These are phyloP conservation scores for Agonopterix arenella DNA, from an alignment of 2,888 invertebrate genomes.

Conservation along the genomic window DNA sequence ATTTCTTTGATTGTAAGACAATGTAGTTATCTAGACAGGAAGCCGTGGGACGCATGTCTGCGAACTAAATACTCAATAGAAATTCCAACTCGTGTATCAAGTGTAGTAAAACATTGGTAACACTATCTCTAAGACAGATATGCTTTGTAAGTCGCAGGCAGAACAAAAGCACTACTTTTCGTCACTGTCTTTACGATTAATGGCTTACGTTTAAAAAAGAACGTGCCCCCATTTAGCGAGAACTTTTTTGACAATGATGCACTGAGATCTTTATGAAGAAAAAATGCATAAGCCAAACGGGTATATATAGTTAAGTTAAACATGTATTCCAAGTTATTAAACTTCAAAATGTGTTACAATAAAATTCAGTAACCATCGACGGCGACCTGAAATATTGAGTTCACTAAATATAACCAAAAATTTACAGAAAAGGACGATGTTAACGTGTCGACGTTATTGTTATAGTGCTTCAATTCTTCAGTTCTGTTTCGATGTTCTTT, in stretches of 20 bases:
- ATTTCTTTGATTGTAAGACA: constrained; percentile 8
- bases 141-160: constrained; percentile 1
- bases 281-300: no score
- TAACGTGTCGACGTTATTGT: no score
- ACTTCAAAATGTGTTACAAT: no score
- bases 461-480: no score
- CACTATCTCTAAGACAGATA: constrained; percentile 6
- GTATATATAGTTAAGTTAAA: no score
- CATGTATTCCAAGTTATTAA: no score
- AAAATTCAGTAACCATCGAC: no score
- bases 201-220: constrained; percentile 7
- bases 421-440: no score
- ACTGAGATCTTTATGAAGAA: no score
- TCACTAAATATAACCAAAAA: no score
- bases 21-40: constrained; percentile 31
- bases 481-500: no score
- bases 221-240: not conserved
- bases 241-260: not conserved
- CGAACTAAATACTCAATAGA: constrained; percentile 19
- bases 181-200: constrained; percentile 6
- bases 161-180: constrained; percentile 6
- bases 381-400: no score
- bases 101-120: constrained; percentile 3
- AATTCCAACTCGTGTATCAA: constrained; percentile 17
- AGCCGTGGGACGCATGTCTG: constrained; percentile 28